Conservation (phyloP, 2,888 invertebrate genomes). For the Temnothorax rugatulus region DNA sequence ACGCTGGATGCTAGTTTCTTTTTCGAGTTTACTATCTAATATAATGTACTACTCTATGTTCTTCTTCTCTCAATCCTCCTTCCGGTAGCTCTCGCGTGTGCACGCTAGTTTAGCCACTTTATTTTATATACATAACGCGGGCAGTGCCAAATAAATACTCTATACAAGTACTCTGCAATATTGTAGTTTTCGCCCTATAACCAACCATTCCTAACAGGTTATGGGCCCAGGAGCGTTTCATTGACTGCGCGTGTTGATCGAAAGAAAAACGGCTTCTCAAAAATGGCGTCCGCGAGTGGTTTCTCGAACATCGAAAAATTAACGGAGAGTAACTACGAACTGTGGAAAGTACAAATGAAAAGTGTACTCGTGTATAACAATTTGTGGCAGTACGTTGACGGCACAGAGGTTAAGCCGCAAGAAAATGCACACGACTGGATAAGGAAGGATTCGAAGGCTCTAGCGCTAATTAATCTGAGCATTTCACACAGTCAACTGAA, state of each 20-base stretch:
- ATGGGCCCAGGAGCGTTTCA: neutral
- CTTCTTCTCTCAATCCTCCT: no score
- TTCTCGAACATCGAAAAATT: conserved; percentile 12
- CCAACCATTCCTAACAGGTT: neutral
- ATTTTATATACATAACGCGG: no score
- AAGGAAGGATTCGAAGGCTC: conserved; percentile 15
- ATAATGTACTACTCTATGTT: no score
- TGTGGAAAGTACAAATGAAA: conserved; percentile 13
- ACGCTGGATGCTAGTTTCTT: no score
- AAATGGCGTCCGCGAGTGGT: neutral
- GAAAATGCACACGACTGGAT: neutral
- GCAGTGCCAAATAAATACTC: no score
- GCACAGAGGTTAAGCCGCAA: neutral
- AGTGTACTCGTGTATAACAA: neutral
- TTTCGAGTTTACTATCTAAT: no score
- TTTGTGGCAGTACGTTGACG: neutral
- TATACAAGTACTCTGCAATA: no score
- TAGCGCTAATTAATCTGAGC: neutral
- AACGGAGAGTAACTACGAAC: neutral
- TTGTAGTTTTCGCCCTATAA: no score
- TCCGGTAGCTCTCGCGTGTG: no score
- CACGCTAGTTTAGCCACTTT: no score
- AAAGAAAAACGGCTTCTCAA: neutral
- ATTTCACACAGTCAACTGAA: neutral
- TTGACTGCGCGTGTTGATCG: neutral